Percentiles rank a stretch among this genome's conserved stretches.
Evolutionary conservation across 1,140 invertebrate genomes (phyloP).

Genomic region (Drosophila sulfurigaster): DNA sequence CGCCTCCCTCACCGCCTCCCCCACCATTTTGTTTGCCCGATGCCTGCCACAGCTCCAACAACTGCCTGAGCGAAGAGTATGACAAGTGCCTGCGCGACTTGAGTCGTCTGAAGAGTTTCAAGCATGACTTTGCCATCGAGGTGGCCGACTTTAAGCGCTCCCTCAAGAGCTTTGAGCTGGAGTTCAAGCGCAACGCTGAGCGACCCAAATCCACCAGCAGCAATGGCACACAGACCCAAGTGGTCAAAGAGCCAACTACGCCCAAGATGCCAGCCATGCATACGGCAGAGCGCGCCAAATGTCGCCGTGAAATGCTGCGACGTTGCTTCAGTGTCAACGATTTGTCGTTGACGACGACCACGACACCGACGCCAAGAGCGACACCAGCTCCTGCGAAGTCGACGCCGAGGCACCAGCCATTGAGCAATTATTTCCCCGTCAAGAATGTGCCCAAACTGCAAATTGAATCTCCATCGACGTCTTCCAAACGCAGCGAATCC

Average conservation of each 20-base stretch:
- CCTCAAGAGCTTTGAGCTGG: conserved; percentile 64
- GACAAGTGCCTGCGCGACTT: conserved; percentile 62
- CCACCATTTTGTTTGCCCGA: conserved; percentile 6
- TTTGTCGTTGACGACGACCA: conserved; percentile 40
- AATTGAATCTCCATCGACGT: conserved; percentile 58
- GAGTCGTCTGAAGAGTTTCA: conserved; percentile 67
- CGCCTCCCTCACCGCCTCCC: conserved; percentile 11
- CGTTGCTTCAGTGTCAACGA: conserved; percentile 75
- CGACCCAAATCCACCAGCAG: conserved; percentile 62
- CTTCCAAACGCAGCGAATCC: conserved; percentile 63
- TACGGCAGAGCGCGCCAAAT: conserved; percentile 64
- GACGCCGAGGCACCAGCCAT: not conserved
- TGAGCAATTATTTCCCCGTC: conserved; percentile 54
- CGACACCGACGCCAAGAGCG: not conserved
- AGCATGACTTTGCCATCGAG: conserved; percentile 71
- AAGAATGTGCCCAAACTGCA: conserved; percentile 58
- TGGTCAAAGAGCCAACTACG: conserved; percentile 3
- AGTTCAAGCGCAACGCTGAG: conserved; percentile 56
- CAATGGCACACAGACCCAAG: conserved; percentile 43
- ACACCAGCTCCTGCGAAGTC: conserved; percentile 9
- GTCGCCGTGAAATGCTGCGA: conserved; percentile 63
- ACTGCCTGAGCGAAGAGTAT: conserved; percentile 66
- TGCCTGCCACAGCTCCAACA: conserved; percentile 34
- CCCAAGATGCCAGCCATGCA: conserved; percentile 38
- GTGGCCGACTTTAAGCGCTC: conserved; percentile 75